phyloP scores from a whole-genome alignment of 2,113 vertebrate genomes.

The Delphinapterus leucas region DNA sequence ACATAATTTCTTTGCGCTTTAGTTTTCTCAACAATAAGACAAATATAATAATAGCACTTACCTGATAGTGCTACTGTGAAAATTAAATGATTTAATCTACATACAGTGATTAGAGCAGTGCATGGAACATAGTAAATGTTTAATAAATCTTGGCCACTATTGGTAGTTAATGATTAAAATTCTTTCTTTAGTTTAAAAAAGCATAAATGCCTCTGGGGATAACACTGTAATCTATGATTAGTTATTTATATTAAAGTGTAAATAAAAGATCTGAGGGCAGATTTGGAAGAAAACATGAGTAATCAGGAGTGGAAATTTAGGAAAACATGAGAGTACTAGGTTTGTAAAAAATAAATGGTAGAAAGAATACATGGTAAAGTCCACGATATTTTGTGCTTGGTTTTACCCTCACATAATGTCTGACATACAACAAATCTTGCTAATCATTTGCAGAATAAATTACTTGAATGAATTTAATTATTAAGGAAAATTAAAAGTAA shows the following conservation, averaged over 20 bases:
- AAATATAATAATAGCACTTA: not conserved
- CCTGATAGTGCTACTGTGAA: not conserved
- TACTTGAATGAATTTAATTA: not conserved
- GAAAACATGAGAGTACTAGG: not conserved
- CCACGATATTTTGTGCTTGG: not conserved
- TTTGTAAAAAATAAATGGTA: slow-evolving; percentile 12
- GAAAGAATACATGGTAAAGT: not conserved
- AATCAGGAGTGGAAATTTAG: not conserved
- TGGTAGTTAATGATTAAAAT: not conserved
- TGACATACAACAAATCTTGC: not conserved
- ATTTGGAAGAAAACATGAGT: not conserved
- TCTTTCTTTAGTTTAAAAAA: not conserved
- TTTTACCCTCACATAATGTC: not conserved
- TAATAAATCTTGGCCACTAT: not conserved
- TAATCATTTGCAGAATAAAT: not conserved
- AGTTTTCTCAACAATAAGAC: not conserved
- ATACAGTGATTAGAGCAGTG: not conserved
- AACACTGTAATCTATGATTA: not conserved
- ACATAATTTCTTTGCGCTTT: not conserved
- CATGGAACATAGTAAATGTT: not conserved
- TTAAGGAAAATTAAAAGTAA: not conserved
- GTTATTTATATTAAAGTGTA: not conserved
- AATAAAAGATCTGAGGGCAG: not conserved
- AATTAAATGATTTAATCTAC: slow-evolving; percentile 14
- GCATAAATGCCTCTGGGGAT: not conserved